Base-by-base conservation (phyloP, 2,888 invertebrate genomes). In the Tiphia femorata region DNA sequence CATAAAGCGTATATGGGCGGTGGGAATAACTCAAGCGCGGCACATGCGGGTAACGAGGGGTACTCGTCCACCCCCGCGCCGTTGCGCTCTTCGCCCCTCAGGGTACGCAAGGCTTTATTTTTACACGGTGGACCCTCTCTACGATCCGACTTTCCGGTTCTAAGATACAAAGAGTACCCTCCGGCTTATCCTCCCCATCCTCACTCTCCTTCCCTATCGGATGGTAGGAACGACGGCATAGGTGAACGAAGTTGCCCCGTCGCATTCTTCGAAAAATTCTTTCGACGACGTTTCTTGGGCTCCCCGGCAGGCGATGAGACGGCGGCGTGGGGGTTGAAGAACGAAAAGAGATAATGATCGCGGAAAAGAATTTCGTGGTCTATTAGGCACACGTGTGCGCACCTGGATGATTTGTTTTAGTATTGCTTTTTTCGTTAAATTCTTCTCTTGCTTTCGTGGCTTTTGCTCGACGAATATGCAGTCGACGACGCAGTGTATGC, bases 11-110 rank as follows among this genome's bases (percentile, higher is more conserved):
- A 46, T 49, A 54, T 42, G 37, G 51, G 51, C 53, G 58, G 43
- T 60, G 58, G 44, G 66, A 67, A 64, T 72, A 72, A 62, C 60
- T 70, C 55, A 53, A 54, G 47, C 56, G 49, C 38, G 54, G 55
- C 49, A 57, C 53, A 58, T 46, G 56, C 52, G 62, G 47, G 48
- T 67, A 66, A 70, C 52, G 63, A 70, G 63, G 53, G 54, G 58
- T 60, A n/a, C n/a, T n/a, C n/a, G n/a, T n/a, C n/a, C n/a, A n/a
- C n/a, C n/a, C n/a, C n/a, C n/a, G n/a, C n/a, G n/a, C n/a, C n/a
- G n/a, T n/a, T 33, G 23, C 43, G 58, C 49, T 64, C n/a, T 68
- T 54, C 56, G 48, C 65, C 50, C n/a, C n/a, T 47, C 52, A 52
- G 62, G 54, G 51, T 42, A 20, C 58, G 40, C 53, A 59, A 51